Evolutionary conservation across 2,797 vertebrate genomes (phyloP).

Genomic region (Aselliscus stoliczkanus): DNA sequence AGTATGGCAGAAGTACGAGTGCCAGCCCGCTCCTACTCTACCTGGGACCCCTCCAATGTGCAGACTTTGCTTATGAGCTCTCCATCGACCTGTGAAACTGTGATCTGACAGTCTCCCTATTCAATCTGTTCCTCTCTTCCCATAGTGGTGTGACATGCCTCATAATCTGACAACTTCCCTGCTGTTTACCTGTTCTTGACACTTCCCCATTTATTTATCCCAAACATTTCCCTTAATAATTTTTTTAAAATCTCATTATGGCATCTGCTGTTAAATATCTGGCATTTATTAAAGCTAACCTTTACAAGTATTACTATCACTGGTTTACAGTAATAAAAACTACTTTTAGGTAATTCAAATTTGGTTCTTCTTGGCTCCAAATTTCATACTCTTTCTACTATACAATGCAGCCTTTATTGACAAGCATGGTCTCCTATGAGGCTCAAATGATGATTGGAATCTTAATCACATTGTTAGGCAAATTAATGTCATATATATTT

Average conservation of each 20-base stretch:
- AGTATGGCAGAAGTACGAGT: too few species aligned
- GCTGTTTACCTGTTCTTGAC: background rate
- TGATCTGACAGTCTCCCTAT: background rate
- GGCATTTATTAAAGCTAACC: background rate
- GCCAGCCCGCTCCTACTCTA: background rate
- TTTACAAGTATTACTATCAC: background rate
- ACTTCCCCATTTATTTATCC: background rate
- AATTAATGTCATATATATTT: background rate
- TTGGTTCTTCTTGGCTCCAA: background rate
- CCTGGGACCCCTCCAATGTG: background rate
- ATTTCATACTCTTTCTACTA: background rate
- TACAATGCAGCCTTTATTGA: background rate
- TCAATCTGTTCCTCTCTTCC: rapidly evolving
- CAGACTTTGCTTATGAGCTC: background rate
- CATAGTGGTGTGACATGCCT: background rate
- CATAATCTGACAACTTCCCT: background rate
- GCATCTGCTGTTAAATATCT: background rate
- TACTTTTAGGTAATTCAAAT: background rate
- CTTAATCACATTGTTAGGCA: background rate
- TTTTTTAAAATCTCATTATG: background rate
- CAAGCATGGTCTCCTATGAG: background rate
- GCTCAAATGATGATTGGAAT: background rate
- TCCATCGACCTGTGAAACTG: background rate
- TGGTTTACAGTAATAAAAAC: background rate
- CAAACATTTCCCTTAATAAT: background rate